These are phyloP conservation scores for Kryptolebias marmoratus DNA, from an alignment of 2,113 vertebrate species.

Conservation along the genomic window DNA sequence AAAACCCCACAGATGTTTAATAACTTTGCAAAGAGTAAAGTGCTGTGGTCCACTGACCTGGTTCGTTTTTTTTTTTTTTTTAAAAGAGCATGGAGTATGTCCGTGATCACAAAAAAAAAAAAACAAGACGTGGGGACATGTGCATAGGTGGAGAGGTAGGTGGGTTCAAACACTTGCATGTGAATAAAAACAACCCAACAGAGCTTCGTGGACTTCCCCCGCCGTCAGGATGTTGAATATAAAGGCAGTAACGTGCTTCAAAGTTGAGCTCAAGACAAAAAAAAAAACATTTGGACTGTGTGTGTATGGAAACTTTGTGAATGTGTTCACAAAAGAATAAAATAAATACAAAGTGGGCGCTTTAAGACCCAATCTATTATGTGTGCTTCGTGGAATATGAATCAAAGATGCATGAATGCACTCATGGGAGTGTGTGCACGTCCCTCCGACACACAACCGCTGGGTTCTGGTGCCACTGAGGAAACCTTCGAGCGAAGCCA, in stretches of 20 bases:
- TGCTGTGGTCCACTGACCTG: conserved; percentile 67
- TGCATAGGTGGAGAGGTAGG: conserved; percentile 79
- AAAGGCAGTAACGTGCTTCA: conserved; percentile 18
- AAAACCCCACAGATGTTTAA: conserved; percentile 49
- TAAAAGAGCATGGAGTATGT: conserved; percentile 69
- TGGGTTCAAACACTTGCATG: conserved; percentile 73
- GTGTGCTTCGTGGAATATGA: conserved; percentile 64
- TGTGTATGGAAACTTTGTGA: conserved; percentile 54
- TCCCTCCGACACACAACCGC: conserved; percentile 53
- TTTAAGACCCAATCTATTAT: conserved; percentile 62
- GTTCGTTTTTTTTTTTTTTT: conserved; percentile 45
- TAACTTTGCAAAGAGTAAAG: conserved; percentile 72
- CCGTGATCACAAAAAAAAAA: conserved; percentile 67
- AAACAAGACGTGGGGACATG: conserved; percentile 53
- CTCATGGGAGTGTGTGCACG: conserved; percentile 60
- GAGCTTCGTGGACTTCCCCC: conserved; percentile 46
- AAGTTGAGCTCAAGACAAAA: background rate
- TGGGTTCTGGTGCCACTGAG: conserved; percentile 35
- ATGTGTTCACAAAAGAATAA: conserved; percentile 63
- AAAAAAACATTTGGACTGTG: conserved; percentile 38
- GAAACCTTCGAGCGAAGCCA: conserved; percentile 22
- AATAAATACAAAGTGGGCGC: conserved; percentile 70
- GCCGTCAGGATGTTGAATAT: conserved; percentile 25
- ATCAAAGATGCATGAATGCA: conserved; percentile 64
- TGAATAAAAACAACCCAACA: conserved; percentile 63